These are phyloP conservation scores for Tetrapedia diversipes DNA, from an alignment of 2,888 invertebrate species.

Conservation along the genomic window DNA sequence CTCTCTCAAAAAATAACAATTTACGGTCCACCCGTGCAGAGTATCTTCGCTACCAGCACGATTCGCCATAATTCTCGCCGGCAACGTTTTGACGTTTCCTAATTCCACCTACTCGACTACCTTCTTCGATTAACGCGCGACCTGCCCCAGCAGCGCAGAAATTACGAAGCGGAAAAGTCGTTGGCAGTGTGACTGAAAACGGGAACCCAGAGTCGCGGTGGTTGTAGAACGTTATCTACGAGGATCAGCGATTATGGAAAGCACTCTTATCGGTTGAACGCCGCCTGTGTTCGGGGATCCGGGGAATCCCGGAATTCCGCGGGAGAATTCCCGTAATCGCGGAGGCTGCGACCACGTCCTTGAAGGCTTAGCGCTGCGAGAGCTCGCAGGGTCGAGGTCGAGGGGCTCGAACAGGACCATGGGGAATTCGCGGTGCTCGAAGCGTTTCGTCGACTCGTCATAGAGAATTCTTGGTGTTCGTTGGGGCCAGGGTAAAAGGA, in stretches of 20 bases:
- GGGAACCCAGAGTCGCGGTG: slow-evolving; percentile 33
- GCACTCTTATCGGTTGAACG: slow-evolving; percentile 49
- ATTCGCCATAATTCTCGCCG: slow-evolving; percentile 7
- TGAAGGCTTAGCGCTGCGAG: slow-evolving; percentile 25
- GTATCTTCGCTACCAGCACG: background rate
- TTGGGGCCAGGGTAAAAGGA: slow-evolving; percentile 70
- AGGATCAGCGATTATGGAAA: slow-evolving; percentile 52
- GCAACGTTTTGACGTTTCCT: slow-evolving; percentile 28
- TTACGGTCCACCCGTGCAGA: background rate
- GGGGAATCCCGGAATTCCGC: slow-evolving; percentile 35
- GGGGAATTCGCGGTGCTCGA: slow-evolving; percentile 72
- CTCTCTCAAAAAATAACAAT: background rate
- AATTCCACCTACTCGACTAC: slow-evolving; percentile 20
- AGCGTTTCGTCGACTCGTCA: slow-evolving; percentile 75
- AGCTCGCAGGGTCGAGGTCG: slow-evolving; percentile 61
- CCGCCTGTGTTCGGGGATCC: slow-evolving; percentile 3
- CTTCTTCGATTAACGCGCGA: slow-evolving; percentile 9
- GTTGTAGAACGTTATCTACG: slow-evolving; percentile 53
- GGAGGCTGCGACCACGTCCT: slow-evolving; percentile 46
- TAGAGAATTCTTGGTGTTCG: slow-evolving; percentile 71
- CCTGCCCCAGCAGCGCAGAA: background rate
- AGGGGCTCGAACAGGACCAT: slow-evolving; percentile 61
- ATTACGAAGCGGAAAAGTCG: slow-evolving; percentile 8
- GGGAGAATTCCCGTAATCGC: slow-evolving; percentile 64
- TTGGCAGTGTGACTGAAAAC: slow-evolving; percentile 14